Percentiles rank a stretch among this genome's conserved stretches.
phyloP scores from a whole-genome alignment of 2,113 vertebrate genomes.

The Actinemys pallida region DNA sequence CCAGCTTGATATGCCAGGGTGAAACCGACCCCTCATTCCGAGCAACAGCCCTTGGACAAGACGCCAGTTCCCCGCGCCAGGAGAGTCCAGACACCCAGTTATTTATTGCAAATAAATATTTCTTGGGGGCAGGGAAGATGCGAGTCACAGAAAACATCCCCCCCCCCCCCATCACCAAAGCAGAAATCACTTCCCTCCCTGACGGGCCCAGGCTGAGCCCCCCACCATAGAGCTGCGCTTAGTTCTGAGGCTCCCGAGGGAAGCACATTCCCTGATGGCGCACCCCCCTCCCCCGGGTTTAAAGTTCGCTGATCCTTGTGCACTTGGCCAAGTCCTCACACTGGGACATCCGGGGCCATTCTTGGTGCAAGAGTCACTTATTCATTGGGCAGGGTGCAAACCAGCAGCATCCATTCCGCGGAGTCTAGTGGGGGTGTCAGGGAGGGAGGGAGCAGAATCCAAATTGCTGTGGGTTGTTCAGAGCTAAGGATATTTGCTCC shows the following conservation, averaged over 20 bases:
- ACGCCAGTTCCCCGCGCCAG: accelerated
- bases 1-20: not conserved
- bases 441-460: not conserved
- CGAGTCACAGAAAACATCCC: not conserved
- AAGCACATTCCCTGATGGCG: not conserved
- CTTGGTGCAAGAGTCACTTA: not conserved
- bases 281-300: too few relatives aligned
- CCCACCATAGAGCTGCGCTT: not conserved
- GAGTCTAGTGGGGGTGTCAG: too few relatives aligned
- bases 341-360: not conserved
- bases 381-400: not conserved
- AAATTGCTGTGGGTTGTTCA: not conserved
- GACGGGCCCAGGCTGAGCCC: not conserved
- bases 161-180: not conserved
- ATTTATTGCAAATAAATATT: not conserved
- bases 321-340: not conserved
- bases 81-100: not conserved
- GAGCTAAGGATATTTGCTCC: not conserved
- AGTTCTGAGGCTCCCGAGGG: not conserved
- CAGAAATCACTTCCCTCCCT: not conserved
- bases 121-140: not conserved
- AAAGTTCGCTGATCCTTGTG: not conserved
- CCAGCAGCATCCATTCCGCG: too few relatives aligned
- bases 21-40: not conserved
- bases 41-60: not conserved